Base-by-base conservation (phyloP, 2,888 invertebrate species). In the Andrena bucephala region DNA sequence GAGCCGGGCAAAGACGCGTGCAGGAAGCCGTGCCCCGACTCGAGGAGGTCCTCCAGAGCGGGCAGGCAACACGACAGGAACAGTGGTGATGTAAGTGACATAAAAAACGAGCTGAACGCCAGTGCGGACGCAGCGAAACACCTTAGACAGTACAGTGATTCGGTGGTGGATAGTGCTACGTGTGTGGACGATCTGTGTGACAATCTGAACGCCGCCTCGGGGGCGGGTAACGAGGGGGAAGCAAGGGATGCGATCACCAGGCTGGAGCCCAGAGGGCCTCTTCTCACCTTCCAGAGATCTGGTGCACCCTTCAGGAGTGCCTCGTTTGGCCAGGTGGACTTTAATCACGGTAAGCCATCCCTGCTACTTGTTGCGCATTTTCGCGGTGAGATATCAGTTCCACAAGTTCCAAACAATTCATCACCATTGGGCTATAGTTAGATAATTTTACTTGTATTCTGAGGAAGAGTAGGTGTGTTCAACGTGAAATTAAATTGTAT, bases 321-420 rank as follows among this genome's bases (percentile, higher is more conserved):
- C 6, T 98, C 98, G 7, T 98, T 98, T 92, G 97, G 98, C 0
- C 97, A 98, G 94, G 97, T 97, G 83, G 98, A 98, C 93, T 97
- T 96, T 90, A 95, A 89, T 86, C 91, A 92, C 89, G 93, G 93
- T 93, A 85, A 89, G 36, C 24, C 42, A 16, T 27, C 24, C 5
- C 29, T 50, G 2, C 59, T 24, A 60, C 31, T 48, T 48, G 24
- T 59, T 48, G 78, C 27, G 57, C 27, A 36, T 54, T 52, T 52
- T 20, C 20, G 20, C 54, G n/a, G 6, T 20, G 52, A n/a, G 8
- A 52, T 52, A 54, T 20, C 8, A 20, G 8, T 3, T 54, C 24
- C 8, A 20, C 24, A 20, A 20, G 20, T 54, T 54, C 8, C 7
- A 20, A 54, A 54, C 20, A 54, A 10, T 54, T 20, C 4, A 16